phyloP scores from a whole-genome alignment of 2,797 vertebrate species.

The Xenopus petersii region DNA sequence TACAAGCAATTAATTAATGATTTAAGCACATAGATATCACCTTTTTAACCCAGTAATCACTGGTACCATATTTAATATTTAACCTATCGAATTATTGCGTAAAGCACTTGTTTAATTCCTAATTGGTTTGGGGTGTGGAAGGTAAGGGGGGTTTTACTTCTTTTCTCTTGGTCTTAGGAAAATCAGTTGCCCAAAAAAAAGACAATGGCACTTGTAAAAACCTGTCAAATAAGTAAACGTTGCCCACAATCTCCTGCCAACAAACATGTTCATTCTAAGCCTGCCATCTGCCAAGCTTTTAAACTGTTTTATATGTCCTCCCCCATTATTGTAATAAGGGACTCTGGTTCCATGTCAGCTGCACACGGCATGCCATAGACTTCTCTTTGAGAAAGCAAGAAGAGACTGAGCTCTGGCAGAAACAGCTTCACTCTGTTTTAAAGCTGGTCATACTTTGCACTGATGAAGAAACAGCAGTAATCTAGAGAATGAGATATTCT shows the following conservation, averaged over 20 bases:
- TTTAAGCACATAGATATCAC: too few relatives aligned
- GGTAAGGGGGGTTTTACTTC: too few relatives aligned
- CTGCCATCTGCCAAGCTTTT: conserved; percentile 43
- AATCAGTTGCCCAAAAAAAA: background rate
- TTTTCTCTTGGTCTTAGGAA: too few relatives aligned
- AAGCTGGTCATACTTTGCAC: too few relatives aligned
- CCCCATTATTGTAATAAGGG: conserved; percentile 38
- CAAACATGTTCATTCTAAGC: conserved; percentile 27
- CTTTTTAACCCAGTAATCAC: too few relatives aligned
- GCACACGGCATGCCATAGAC: conserved; percentile 30
- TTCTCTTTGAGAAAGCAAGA: conserved; percentile 32
- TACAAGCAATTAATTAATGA: too few relatives aligned
- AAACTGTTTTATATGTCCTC: conserved; percentile 22
- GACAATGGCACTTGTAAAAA: background rate
- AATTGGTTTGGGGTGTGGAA: too few relatives aligned
- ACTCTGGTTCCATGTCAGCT: conserved; percentile 47
- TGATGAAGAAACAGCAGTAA: too few relatives aligned
- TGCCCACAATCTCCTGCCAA: conserved; percentile 32
- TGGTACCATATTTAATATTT: too few relatives aligned
- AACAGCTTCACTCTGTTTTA: conserved; percentile 46
- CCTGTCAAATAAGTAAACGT: conserved; percentile 24
- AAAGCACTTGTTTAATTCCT: too few relatives aligned
- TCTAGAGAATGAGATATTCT: too few relatives aligned
- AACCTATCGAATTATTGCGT: too few relatives aligned
- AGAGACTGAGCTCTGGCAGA: background rate